Percentiles rank a stretch among this genome's conserved stretches.
These are phyloP conservation scores for Metalampra italica DNA, from an alignment of 2,888 invertebrate species.

Conservation along the genomic window DNA sequence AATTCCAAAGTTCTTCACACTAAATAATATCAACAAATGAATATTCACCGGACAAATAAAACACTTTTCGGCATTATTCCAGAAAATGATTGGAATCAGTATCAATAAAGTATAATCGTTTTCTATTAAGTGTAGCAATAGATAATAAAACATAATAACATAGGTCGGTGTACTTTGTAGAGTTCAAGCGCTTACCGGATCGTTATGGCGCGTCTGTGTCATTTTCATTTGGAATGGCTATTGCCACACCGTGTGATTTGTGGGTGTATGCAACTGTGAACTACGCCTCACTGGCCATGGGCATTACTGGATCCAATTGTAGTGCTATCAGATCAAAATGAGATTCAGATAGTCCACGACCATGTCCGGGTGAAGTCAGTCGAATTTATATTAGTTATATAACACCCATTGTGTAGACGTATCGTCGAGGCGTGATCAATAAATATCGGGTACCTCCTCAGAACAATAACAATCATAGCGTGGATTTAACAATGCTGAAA, in stretches of 20 bases:
- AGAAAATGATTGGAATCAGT: conserved; percentile 2
- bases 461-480: conserved; percentile 10
- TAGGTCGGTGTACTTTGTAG: conserved; percentile 9
- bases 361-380: conserved; percentile 29
- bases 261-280: conserved; percentile 24
- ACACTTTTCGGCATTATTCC: background rate
- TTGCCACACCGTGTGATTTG: conserved; percentile 35
- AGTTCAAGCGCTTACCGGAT: conserved; percentile 6
- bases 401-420: conserved; percentile 32
- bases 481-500: conserved; percentile 2
- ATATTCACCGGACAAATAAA: background rate
- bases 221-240: conserved; percentile 15
- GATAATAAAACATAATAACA: conserved; percentile 6
- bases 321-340: conserved; percentile 24
- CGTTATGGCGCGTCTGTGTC: conserved; percentile 10
- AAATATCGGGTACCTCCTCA: conserved; percentile 26
- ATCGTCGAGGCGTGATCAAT: conserved; percentile 37
- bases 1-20: too few relatives aligned
- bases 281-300: conserved; percentile 40
- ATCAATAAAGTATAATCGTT: conserved; percentile 5
- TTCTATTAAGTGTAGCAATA: conserved; percentile 2
- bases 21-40: background rate
- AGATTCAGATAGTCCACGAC: conserved; percentile 24
- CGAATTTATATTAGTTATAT: conserved; percentile 29
- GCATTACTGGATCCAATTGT: conserved; percentile 32